A percentile compares a stretch with the other conserved stretches of the same genome.
phyloP scores from a whole-genome alignment of 2,888 invertebrate genomes.

The Nephrotoma guestfalica region DNA sequence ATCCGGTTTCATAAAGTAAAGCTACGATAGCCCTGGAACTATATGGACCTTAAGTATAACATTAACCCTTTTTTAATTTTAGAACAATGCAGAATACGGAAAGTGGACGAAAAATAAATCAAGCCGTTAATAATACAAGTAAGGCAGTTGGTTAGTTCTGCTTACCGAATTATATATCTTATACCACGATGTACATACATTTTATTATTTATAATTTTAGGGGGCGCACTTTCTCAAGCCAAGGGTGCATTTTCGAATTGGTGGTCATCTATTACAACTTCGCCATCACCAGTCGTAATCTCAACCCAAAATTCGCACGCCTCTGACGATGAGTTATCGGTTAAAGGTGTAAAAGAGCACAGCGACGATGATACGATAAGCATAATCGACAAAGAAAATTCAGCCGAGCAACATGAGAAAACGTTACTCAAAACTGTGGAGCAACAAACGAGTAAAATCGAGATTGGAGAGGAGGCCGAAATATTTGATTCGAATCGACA shows the following conservation, averaged over 20 bases:
- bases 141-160: slow-evolving; percentile 54
- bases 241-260: slow-evolving; percentile 74
- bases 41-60: too few species aligned
- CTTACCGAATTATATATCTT: background rate
- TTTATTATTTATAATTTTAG: slow-evolving; percentile 25
- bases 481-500: background rate
- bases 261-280: slow-evolving; percentile 62
- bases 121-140: slow-evolving; percentile 82
- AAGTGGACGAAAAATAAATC: slow-evolving; percentile 82
- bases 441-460: slow-evolving; percentile 16
- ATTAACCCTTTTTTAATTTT: slow-evolving; percentile 4
- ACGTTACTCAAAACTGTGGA: background rate
- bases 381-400: background rate
- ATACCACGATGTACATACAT: slow-evolving; percentile 4
- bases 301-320: slow-evolving; percentile 6
- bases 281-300: slow-evolving; percentile 17
- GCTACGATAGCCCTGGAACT: too few species aligned
- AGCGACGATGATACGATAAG: background rate
- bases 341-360: background rate
- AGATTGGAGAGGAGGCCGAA: slow-evolving; percentile 27
- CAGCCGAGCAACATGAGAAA: background rate
- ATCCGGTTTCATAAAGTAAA: too few species aligned
- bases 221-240: slow-evolving; percentile 77
- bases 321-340: background rate
- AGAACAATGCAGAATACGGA: slow-evolving; percentile 93